Evolutionary conservation across 2,888 invertebrate genomes (phyloP), one percentile per base, ranked within the genome.

Genomic region (Diaprepes abbreviatus): DNA sequence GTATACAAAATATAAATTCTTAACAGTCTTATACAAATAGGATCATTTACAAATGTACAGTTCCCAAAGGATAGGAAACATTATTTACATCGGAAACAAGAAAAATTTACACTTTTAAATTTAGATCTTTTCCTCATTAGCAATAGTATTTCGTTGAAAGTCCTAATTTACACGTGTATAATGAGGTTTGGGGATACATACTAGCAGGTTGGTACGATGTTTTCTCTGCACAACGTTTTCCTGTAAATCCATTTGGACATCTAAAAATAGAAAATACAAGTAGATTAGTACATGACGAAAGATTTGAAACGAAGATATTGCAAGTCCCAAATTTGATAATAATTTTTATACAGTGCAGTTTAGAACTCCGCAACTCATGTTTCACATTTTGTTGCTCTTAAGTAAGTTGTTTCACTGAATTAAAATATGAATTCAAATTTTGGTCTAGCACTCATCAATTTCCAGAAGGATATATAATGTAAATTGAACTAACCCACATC

Each of bases 201-300:
- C 92, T 92, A 88, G 91, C 89, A 45, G 54, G 83, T 89, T 89
- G 83, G 86, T 24, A 31, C 43, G 85, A 89, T 90, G 85, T 91
- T 89, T 93, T 93, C 85, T 89, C 89, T 86, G 92, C 92, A 86
- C 93, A 93, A 81, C 92, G 89, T 83, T 89, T 89, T 81, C 93
- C 93, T 83, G 89, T 90, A 89, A 90, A 93, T 82, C 92, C 92
- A 83, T 92, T 91, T 78, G 90, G 90, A 86, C 93, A 93, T 86
- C 93, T 93, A 57, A 33, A 68, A 67, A 48, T 35, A 33, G 12
- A 40, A 38, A 16, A 28, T 21, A 14, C 4, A 38, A 57, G 1
- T 52, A 12, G 19, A 50, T 50, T 12, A 38, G 36, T 38, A n/a
- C n/a, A n/a, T n/a, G n/a, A n/a, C n/a, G n/a, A n/a, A n/a, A n/a